A percentile compares a stretch with the other conserved stretches of the same genome.
These are phyloP conservation scores for Cancer borealis DNA, from an alignment of 2,888 invertebrate genomes.

Conservation along the genomic window DNA sequence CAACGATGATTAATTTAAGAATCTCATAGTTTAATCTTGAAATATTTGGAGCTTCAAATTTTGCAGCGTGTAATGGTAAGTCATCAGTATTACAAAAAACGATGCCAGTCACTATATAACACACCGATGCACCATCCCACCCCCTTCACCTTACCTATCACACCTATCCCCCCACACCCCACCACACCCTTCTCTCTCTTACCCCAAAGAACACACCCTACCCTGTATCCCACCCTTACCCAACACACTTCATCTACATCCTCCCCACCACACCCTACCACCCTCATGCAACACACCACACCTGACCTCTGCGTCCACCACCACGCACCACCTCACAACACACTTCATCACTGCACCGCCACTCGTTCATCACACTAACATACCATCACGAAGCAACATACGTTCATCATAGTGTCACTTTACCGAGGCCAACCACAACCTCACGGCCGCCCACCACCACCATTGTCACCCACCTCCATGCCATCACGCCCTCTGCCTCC, in stretches of 20 bases:
- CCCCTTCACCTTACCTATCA: not conserved
- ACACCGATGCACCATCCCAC: not conserved
- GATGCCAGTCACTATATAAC: not conserved
- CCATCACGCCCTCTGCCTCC: conserved; percentile 4
- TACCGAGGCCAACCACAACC: not conserved
- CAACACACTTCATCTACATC: not conserved
- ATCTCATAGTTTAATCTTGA: no score
- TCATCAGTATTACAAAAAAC: no score
- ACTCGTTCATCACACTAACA: conserved; percentile 1
- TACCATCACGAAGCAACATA: not conserved
- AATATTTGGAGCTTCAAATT: no score
- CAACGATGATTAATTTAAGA: no score
- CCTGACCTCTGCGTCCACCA: not conserved
- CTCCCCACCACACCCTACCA: not conserved
- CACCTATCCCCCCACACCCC: no score
- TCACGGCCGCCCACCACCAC: not conserved
- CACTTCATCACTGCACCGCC: not conserved
- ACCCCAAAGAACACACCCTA: not conserved
- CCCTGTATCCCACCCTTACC: not conserved
- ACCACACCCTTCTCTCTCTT: no score
- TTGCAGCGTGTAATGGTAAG: no score
- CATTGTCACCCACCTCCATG: not conserved
- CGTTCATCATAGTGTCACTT: conserved; percentile 12
- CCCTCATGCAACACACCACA: not conserved
- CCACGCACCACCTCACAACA: not conserved